Percentiles rank a stretch among this genome's conserved stretches.
Conservation (phyloP, 2,797 vertebrate species). For the Pangasius djambal region DNA sequence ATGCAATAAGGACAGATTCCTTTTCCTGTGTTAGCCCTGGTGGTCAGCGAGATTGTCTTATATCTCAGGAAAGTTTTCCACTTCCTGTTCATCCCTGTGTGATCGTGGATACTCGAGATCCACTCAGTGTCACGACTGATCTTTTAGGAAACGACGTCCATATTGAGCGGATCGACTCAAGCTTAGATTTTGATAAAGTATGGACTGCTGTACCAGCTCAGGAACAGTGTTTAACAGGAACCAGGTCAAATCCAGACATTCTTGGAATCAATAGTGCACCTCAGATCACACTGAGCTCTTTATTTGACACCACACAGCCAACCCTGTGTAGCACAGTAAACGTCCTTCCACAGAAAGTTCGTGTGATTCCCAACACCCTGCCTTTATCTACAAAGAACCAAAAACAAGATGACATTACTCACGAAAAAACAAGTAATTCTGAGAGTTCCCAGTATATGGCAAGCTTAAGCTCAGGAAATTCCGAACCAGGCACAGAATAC, state of each 20-base stretch:
- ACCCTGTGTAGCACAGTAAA: conserved; percentile 61
- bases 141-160: conserved; percentile 61
- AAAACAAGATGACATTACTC: conserved; percentile 64
- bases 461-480: conserved; percentile 56
- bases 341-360: conserved; percentile 55
- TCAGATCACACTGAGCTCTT: conserved; percentile 67
- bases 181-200: conserved; percentile 70
- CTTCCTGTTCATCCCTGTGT: conserved; percentile 71
- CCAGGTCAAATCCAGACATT: conserved; percentile 57
- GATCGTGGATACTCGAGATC: conserved; percentile 67
- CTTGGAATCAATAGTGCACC: conserved; percentile 58
- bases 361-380: conserved; percentile 71
- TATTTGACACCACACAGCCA: conserved; percentile 57
- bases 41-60: conserved; percentile 68
- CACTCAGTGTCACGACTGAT: conserved; percentile 71
- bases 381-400: conserved; percentile 76
- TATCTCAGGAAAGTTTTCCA: conserved; percentile 75
- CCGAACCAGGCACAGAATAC: conserved; percentile 51
- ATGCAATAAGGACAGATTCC: conserved; percentile 58
- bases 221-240: conserved; percentile 61
- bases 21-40: conserved; percentile 65
- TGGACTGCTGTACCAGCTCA: conserved; percentile 70
- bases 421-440: not conserved
- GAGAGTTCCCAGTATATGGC: conserved; percentile 37
- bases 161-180: conserved; percentile 71